Evolutionary conservation across 2,113 vertebrate species (phyloP).

Genomic region (Phodopus roborovskii): DNA sequence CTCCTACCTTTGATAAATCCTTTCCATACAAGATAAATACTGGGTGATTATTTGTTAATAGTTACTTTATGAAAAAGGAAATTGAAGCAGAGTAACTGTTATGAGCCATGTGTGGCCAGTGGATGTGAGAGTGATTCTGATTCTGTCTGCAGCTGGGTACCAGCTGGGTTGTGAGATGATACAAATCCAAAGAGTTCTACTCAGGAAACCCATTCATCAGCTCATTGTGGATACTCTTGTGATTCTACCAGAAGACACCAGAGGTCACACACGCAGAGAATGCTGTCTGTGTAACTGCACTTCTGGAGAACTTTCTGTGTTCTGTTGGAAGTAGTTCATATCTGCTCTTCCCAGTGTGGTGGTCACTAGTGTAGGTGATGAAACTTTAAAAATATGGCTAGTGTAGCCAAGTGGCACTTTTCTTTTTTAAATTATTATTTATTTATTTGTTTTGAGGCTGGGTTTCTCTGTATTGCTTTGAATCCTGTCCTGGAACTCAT

Average conservation of each 20-base stretch:
- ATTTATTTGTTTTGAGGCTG: too few species aligned
- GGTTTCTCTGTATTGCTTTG: too few species aligned
- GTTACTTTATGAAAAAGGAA: constrained; percentile 40
- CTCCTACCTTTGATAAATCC: background rate
- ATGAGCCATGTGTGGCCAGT: background rate
- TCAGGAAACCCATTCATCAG: constrained; percentile 57
- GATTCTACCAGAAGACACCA: constrained; percentile 24
- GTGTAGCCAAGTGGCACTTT: background rate
- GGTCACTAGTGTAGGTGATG: background rate
- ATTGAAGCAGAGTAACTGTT: background rate
- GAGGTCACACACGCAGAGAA: background rate
- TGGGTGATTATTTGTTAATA: constrained; percentile 36
- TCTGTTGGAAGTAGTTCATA: background rate
- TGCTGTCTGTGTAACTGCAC: background rate
- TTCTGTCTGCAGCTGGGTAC: constrained; percentile 58
- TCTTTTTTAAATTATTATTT: too few species aligned
- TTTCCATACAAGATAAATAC: constrained; percentile 9
- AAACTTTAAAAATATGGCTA: background rate
- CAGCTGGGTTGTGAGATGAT: constrained; percentile 67
- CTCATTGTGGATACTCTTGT: background rate
- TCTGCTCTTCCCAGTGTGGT: background rate
- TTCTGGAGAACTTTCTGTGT: background rate
- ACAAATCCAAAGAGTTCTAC: constrained; percentile 54
- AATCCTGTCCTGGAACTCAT: too few species aligned
- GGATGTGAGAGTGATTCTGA: constrained; percentile 8